Percentiles rank a stretch among this genome's conserved stretches.
These are phyloP conservation scores for Tenthredo distinguenda DNA, from an alignment of 2,888 invertebrate species.

Conservation along the genomic window DNA sequence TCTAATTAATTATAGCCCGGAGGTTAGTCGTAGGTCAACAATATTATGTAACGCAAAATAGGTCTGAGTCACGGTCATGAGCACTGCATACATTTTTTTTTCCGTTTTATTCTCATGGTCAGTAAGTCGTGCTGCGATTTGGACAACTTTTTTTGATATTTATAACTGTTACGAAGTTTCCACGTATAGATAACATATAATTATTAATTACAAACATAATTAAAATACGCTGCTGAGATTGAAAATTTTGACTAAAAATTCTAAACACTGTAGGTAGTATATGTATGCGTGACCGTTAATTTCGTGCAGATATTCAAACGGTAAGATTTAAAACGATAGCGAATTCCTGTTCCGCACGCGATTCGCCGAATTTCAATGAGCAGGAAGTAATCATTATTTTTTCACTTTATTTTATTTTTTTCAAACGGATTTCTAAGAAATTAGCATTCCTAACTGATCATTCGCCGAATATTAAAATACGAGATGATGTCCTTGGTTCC, in stretches of 20 bases:
- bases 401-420: neutral
- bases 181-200: neutral
- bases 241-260: neutral
- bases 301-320: neutral
- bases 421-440: neutral
- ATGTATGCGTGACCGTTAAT: neutral
- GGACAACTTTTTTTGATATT: neutral
- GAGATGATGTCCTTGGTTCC: neutral
- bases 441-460: neutral
- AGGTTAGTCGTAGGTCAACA: neutral
- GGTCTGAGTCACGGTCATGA: neutral
- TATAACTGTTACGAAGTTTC: neutral
- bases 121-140: neutral
- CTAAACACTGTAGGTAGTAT: neutral
- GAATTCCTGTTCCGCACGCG: neutral
- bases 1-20: slow-evolving; percentile 4
- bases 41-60: slow-evolving; percentile 14
- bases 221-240: neutral
- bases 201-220: neutral
- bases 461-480: neutral
- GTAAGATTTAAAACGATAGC: neutral
- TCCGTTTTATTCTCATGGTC: neutral
- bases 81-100: neutral
- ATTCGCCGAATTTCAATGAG: neutral
- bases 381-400: neutral